phyloP scores from a whole-genome alignment of 1,140 invertebrate genomes.

The Penaeus chinensis region DNA sequence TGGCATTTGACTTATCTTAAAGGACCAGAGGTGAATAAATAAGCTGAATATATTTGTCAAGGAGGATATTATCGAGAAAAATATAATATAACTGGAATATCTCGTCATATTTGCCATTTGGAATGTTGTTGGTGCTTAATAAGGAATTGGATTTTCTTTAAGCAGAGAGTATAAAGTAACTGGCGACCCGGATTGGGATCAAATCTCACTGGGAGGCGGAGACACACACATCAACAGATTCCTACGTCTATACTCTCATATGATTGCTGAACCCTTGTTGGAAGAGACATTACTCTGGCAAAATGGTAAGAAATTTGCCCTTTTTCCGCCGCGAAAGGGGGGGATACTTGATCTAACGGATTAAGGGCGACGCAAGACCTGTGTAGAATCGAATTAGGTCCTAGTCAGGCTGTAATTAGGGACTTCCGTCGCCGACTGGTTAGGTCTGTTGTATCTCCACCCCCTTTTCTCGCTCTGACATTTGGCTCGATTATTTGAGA shows the following conservation, averaged over 20 bases:
- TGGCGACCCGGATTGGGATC: background rate
- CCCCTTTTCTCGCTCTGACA: constrained; percentile 18
- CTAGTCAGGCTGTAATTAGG: background rate
- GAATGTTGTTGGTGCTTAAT: too few species aligned
- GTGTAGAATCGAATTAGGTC: background rate
- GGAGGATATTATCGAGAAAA: too few species aligned
- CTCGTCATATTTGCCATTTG: too few species aligned
- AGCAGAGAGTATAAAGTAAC: background rate
- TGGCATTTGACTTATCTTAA: too few species aligned
- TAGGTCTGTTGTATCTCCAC: constrained; percentile 1
- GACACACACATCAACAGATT: constrained; percentile 37
- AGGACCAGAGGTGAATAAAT: too few species aligned
- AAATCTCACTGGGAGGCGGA: constrained; percentile 28
- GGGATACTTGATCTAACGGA: too few species aligned
- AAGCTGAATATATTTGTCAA: too few species aligned
- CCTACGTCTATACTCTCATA: constrained; percentile 50
- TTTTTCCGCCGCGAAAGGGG: background rate
- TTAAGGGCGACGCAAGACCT: background rate
- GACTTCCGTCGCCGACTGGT: constrained; percentile 17
- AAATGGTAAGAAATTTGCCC: constrained; percentile 20
- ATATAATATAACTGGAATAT: too few species aligned
- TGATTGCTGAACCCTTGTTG: constrained; percentile 43
- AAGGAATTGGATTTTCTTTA: background rate
- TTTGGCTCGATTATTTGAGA: background rate
- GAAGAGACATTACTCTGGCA: constrained; percentile 5